Conservation (phyloP, 1,140 invertebrate genomes). For the Anthonomus grandis region DNA sequence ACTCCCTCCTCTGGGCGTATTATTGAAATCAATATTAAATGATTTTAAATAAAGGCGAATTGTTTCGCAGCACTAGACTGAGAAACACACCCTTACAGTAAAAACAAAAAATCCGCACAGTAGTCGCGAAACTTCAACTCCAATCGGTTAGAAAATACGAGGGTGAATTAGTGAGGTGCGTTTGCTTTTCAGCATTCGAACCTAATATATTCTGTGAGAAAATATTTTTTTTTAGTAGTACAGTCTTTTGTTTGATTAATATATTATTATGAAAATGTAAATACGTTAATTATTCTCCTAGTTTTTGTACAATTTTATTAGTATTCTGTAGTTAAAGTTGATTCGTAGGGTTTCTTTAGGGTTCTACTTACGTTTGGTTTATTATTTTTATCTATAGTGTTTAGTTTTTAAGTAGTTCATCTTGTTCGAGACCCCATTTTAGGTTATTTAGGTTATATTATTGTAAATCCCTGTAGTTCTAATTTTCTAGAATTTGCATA, state of each 20-base stretch:
- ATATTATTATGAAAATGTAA: too few relatives aligned
- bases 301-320: too few relatives aligned
- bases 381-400: too few relatives aligned
- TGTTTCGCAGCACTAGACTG: conserved; percentile 25
- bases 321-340: too few relatives aligned
- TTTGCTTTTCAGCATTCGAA: neutral
- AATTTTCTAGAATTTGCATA: too few relatives aligned
- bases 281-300: too few relatives aligned
- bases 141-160: conserved; percentile 18
- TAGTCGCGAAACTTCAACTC: conserved; percentile 7
- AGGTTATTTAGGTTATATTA: too few relatives aligned
- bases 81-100: conserved; percentile 8
- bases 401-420: too few relatives aligned
- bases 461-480: too few relatives aligned
- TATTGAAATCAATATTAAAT: conserved; percentile 28
- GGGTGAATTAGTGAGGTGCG: conserved; percentile 4
- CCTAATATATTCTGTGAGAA: neutral
- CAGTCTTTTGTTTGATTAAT: neutral
- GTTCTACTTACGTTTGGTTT: too few relatives aligned
- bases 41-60: conserved; percentile 20
- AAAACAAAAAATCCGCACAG: neutral
- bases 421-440: too few relatives aligned
- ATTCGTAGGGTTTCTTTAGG: too few relatives aligned
- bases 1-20: conserved; percentile 26
- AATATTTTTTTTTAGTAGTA: neutral